Evolutionary conservation across 2,888 invertebrate species (phyloP).

Genomic region (Podotricha telesiphe): DNA sequence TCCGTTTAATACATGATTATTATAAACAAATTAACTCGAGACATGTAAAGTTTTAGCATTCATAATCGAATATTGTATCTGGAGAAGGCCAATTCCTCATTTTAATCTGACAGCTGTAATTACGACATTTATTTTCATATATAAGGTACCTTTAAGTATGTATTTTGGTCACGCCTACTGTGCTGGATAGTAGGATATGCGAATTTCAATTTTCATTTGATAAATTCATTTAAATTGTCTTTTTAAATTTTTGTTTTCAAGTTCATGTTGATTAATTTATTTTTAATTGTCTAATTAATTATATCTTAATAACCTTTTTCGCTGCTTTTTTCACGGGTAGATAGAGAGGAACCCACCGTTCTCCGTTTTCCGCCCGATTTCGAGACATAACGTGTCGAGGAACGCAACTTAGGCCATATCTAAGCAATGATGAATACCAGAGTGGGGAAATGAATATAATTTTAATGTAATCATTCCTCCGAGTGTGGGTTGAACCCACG

Average conservation of each 20-base stretch:
- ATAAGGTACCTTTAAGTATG: background rate
- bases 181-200: background rate
- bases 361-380: background rate
- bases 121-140: slow-evolving; percentile 22
- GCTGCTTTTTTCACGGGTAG: no score
- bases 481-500: background rate
- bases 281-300: no score
- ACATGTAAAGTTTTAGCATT: slow-evolving; percentile 16
- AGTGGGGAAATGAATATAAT: background rate
- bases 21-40: background rate
- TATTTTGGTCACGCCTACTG: slow-evolving; percentile 2
- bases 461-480: background rate
- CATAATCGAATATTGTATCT: slow-evolving; percentile 18
- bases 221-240: no score
- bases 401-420: no score
- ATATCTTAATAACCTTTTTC: no score
- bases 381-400: background rate
- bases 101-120: slow-evolving; percentile 32
- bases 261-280: no score
- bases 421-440: background rate
- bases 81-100: slow-evolving; percentile 25
- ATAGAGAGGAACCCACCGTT: no score
- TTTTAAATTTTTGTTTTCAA: background rate
- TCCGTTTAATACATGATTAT: background rate
- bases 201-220: background rate